A percentile compares a stretch with the other conserved stretches of the same genome.
Conservation (phyloP, 2,113 vertebrate genomes). For the Notothenia rossii region DNA sequence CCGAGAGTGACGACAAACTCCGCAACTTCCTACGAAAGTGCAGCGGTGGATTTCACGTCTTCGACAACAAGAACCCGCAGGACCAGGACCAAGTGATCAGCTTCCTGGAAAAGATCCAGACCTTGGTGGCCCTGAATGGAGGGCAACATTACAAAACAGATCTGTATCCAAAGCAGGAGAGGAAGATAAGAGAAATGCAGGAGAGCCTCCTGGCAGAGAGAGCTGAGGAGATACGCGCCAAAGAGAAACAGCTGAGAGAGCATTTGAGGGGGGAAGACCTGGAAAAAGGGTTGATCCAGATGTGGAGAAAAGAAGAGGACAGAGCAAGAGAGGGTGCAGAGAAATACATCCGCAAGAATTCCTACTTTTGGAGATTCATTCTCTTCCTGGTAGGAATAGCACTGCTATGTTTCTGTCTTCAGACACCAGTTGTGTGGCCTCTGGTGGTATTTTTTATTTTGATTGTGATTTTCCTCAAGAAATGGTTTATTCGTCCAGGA, state of each 20-base stretch:
- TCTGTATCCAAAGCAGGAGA: conserved; percentile 62
- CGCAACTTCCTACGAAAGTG: conserved; percentile 70
- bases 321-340: conserved; percentile 54
- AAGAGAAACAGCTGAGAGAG: conserved; percentile 28
- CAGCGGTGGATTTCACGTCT: conserved; percentile 71
- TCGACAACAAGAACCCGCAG: conserved; percentile 64
- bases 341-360: accelerated
- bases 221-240: neutral
- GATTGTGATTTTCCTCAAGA: neutral
- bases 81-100: conserved; percentile 50
- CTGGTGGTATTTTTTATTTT: accelerated
- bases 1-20: conserved; percentile 49
- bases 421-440: accelerated
- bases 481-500: accelerated
- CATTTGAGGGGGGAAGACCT: conserved; percentile 41
- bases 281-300: neutral
- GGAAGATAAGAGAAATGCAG: conserved; percentile 53
- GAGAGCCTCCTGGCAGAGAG: conserved; percentile 52
- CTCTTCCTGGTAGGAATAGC: accelerated
- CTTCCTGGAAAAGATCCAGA: conserved; percentile 71
- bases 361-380: accelerated
- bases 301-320: conserved; percentile 68
- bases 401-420: accelerated
- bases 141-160: conserved; percentile 17
- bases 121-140: conserved; percentile 74